phyloP scores from a whole-genome alignment of 2,113 vertebrate species.

The Takifugu bimaculatus region DNA sequence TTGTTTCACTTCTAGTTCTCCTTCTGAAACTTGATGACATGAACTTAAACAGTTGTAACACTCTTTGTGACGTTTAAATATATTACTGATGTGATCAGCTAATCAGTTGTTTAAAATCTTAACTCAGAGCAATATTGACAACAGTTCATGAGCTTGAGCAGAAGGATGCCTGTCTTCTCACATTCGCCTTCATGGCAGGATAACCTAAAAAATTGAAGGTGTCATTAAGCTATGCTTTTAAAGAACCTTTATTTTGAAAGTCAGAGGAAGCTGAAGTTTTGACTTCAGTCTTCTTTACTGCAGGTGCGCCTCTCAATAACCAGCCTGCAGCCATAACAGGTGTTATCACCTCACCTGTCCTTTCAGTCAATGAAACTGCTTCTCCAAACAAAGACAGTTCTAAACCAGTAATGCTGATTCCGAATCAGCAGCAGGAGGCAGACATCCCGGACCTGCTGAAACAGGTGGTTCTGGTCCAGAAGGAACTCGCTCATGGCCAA shows the following conservation, averaged over 20 bases:
- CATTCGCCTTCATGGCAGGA: no score
- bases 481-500: constrained; percentile 42
- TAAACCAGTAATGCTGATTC: neutral
- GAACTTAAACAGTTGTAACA: neutral
- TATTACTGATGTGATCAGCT: neutral
- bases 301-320: constrained; percentile 40
- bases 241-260: constrained; percentile 9
- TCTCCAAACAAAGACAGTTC: no score
- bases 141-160: no score
- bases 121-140: neutral
- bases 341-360: constrained; percentile 4
- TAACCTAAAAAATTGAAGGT: no score
- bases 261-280: constrained; percentile 29
- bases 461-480: constrained; percentile 54
- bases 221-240: no score
- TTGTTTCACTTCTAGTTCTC: constrained; percentile 45
- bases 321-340: constrained; percentile 18
- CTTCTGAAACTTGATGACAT: constrained; percentile 33
- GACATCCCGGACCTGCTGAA: constrained; percentile 40
- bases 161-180: no score
- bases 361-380: neutral
- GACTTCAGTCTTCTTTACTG: constrained; percentile 47
- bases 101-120: neutral
- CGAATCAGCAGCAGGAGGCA: neutral
- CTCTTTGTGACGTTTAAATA: neutral